Evolutionary conservation across 2,797 vertebrate genomes (phyloP), one percentile per base, ranked within the genome.

Genomic region (Aeoliscus strigatus): DNA sequence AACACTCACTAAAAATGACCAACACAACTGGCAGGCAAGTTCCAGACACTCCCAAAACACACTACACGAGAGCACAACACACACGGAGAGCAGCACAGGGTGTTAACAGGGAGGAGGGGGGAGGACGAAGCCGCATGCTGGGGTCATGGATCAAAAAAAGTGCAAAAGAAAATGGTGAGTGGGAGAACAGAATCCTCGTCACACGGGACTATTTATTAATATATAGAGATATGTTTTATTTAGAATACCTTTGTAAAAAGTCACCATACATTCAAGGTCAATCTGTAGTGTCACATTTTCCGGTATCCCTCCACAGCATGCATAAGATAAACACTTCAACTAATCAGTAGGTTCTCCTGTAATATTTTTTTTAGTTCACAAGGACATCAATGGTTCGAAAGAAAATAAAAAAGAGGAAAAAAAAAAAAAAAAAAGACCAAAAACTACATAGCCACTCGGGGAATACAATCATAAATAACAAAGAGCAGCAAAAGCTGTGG

Each of bases 191-290:
- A 85, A 60, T 69, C 83, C 75, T 80, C 67, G 63, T 76, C 82
- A 84, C 81, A 87, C 86, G 73, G 86, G 69, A 80, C 81, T 64
- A 77, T 88, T 89, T 90, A 89, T 90, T 89, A 89, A 90, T 90
- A 89, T 90, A 90, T 87, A 90, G 82, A 88, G 83, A 84, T 89
- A 81, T 87, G 68, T 87, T 88, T 86, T 90, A 88, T 89, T 87
- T 81, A 84, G 80, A 86, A 85, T 87, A 83, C 81, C 80, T 87
- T 87, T 84, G 87, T 89, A 90, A 88, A 90, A 90, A 90, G 81
- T 88, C 87, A 90, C 88, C 87, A 88, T 89, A 90, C 89, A 90
- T 89, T 89, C 87, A 89, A 83, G 70, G 85, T 87, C 86, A 85
- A 85, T 81, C 73, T 77, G 75, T 52, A 82, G 71, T 60, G 83